These are phyloP conservation scores for Theretra japonica DNA, from an alignment of 2,888 invertebrate genomes.

Conservation along the genomic window DNA sequence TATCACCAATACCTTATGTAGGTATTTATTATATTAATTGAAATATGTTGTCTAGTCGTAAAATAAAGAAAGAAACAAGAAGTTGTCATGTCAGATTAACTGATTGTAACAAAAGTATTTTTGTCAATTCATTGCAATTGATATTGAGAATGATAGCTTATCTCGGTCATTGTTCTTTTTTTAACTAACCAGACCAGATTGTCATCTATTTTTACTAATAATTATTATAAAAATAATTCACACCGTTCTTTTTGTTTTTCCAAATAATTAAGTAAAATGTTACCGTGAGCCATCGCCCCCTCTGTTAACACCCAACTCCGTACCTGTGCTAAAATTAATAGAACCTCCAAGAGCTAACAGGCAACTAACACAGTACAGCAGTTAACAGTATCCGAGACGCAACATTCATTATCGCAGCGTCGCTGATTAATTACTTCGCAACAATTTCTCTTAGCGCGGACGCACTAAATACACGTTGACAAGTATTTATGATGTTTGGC, in stretches of 20 bases:
- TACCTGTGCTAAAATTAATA: constrained; percentile 20
- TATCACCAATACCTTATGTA: too few relatives aligned
- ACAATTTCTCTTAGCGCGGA: constrained; percentile 21
- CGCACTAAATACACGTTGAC: constrained; percentile 22
- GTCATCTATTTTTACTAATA: too few relatives aligned
- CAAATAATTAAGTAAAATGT: neutral
- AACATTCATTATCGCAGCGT: constrained; percentile 30
- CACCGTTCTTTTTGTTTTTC: neutral
- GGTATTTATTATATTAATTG: too few relatives aligned
- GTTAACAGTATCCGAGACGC: constrained; percentile 28
- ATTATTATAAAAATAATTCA: too few relatives aligned
- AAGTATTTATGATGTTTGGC: constrained; percentile 22
- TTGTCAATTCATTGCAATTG: too few relatives aligned
- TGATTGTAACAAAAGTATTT: too few relatives aligned
- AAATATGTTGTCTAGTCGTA: too few relatives aligned
- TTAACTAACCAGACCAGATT: too few relatives aligned
- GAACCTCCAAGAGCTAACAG: constrained; percentile 21
- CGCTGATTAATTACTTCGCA: constrained; percentile 31
- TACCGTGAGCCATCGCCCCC: neutral
- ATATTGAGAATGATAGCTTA: too few relatives aligned
- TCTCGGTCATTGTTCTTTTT: too few relatives aligned
- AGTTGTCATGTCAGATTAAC: too few relatives aligned
- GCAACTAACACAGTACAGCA: constrained; percentile 12
- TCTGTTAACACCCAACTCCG: neutral
- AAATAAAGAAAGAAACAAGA: too few relatives aligned